Evolutionary conservation across 2,797 vertebrate genomes (phyloP), one percentile per base, ranked within the genome.

Genomic region (Rhincodon typus): DNA sequence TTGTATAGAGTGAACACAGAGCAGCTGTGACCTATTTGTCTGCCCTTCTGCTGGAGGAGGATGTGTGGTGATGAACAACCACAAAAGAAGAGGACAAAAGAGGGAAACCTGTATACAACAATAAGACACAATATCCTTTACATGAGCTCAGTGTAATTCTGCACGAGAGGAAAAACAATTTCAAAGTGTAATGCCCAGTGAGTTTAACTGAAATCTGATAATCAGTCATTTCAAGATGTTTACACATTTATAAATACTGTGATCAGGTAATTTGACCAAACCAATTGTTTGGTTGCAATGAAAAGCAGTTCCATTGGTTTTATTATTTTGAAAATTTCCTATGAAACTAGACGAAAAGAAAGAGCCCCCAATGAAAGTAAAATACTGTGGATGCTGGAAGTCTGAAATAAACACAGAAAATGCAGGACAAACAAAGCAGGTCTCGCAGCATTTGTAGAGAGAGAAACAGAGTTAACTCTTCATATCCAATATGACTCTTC

Each of bases 1-100:
- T 67, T 21, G 38, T 94, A 38, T 42, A 42, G 38, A 42, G 23
- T 94, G n/a, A 69, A n/a, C 38, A 46, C 66, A 70, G 66, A 94
- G 38, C 34, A 69, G n/a, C n/a, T 94, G 91, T 94, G 91, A 69
- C 91, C 62, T 94, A 66, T 69, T 94, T 30, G 30, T 94, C 91
- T 94, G 66, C 62, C 62, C 91, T 94, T 94, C 2, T 70, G 91
- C 62, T 42, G 66, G 38, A 42, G 38, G 66, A 94, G n/a, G 66
- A 94, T 69, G 21, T 69, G 66, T 70, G 91, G 42, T 69, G 34
- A 70, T 69, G 67, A 94, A 42, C 62, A 94, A 10, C 8, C 91
- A 94, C 42, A 66, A 70, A 23, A 94, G 19, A 42, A 70, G 91
- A 69, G 62, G n/a, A 94, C 62, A 69, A 94, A 94, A 69, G n/a